Conservation (phyloP, 2,113 vertebrate species). For the Macrotus californicus region DNA sequence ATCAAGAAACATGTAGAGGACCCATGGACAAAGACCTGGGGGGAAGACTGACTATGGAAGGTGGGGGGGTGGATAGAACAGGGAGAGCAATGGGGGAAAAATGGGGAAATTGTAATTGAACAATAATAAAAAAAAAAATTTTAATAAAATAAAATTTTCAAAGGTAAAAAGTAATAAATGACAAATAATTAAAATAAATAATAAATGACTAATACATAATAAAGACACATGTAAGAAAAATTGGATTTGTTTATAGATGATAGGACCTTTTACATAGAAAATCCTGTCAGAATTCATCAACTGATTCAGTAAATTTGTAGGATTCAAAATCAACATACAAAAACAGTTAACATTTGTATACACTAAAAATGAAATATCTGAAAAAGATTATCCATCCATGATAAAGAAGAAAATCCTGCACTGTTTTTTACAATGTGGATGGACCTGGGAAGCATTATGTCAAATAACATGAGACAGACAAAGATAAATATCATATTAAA, state of each 20-base stretch:
- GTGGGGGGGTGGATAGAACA: too few species aligned
- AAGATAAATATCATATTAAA: not conserved
- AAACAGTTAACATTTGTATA: not conserved
- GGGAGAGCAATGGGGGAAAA: too few species aligned
- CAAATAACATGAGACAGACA: not conserved
- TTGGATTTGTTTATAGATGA: not conserved
- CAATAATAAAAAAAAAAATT: too few species aligned
- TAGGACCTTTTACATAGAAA: not conserved
- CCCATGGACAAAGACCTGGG: too few species aligned
- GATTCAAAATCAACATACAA: not conserved
- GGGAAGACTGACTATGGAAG: too few species aligned
- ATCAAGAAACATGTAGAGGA: too few species aligned
- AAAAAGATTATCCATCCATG: not conserved
- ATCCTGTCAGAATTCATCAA: not conserved
- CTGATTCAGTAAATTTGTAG: not conserved
- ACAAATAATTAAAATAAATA: not conserved
- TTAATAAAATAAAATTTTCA: too few species aligned
- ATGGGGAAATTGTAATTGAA: too few species aligned
- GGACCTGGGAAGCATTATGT: not conserved
- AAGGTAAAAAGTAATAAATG: not conserved
- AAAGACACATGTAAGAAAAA: not conserved
- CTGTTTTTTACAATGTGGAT: not conserved
- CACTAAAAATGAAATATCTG: not conserved
- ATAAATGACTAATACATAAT: not conserved
- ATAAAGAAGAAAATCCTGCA: not conserved